Evolutionary conservation across 1,140 invertebrate species (phyloP).

Genomic region (Drosophila miranda): DNA sequence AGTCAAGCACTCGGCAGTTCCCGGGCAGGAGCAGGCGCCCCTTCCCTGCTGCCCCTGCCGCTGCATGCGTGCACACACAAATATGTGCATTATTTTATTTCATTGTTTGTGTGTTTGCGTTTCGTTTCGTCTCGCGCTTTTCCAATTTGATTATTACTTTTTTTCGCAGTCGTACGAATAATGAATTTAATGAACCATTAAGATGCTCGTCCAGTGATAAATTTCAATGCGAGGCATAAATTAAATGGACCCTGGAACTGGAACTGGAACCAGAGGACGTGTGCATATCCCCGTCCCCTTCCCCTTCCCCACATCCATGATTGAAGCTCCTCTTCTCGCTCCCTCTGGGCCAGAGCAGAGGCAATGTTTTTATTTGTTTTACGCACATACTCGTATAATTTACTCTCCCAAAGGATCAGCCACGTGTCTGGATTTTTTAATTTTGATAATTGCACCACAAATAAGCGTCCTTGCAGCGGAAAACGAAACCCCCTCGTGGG

Average conservation of each 20-base stretch:
- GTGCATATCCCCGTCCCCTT: background rate
- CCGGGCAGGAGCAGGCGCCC: too few species aligned
- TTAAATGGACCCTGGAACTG: conserved; percentile 55
- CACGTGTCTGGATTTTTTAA: conserved; percentile 55
- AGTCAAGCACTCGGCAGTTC: background rate
- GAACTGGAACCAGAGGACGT: background rate
- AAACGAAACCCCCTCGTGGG: conserved; percentile 28
- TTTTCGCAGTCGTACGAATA: conserved; percentile 61
- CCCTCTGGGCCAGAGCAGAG: background rate
- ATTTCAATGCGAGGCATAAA: conserved; percentile 74
- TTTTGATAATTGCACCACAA: conserved; percentile 74
- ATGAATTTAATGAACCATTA: conserved; percentile 81
- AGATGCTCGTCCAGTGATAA: conserved; percentile 76
- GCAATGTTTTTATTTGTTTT: conserved; percentile 45
- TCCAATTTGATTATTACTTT: conserved; percentile 47
- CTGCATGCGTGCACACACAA: conserved; percentile 45
- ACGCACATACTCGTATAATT: conserved; percentile 13
- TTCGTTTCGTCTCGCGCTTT: conserved; percentile 9
- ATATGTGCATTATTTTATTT: conserved; percentile 70
- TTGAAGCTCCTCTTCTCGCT: conserved; percentile 25
- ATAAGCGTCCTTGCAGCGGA: conserved; percentile 49
- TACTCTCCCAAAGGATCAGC: background rate
- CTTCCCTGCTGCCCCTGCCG: too few species aligned
- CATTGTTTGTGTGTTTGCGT: conserved; percentile 40
- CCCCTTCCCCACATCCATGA: conserved; percentile 34